Base-by-base conservation (phyloP, 2,113 vertebrate genomes). In the Grantiella picta region DNA sequence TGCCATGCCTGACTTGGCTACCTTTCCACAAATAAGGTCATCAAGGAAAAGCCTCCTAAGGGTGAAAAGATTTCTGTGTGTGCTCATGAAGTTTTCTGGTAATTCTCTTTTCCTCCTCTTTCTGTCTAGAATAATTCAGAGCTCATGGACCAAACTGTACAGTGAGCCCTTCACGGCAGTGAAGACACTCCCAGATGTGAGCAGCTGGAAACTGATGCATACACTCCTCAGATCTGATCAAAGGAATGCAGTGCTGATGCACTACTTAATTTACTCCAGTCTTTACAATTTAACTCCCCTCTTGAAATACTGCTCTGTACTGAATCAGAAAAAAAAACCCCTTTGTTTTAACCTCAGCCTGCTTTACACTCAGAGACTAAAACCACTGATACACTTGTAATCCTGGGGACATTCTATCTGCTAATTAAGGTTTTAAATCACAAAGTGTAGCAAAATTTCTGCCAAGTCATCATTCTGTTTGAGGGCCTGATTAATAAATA, bases 101-200 rank as follows among this genome's bases (percentile, higher is more conserved):
- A 53, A 81, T 90, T 73, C 38, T 90, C 13, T 92, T 89, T 66
- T 63, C 15, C 63, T 81, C 82, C 70, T 94, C 35, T 94, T 96
- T 95, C 89, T 91, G 54, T 70, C 65, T 71, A 97, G 97, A 92
- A 69, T 70, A 91, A 94, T 64, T 93, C 82, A 94, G 95, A 97
- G 92, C 96, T 95, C 50, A 31, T 68, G 95, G 93, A 76, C 73
- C 57, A 60, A 44, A 92, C 54, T 64, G 65, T 89, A 89, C 89
- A 72, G 78, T 49, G 49, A 92, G 61, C 75, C 76, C 65, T 76
- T 83, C 63, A 61, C 8, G 36, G 86, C 82, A 49, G 50, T 60
- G 79, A 94, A 76, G 71, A 90, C 81, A 36, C 33, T 81, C 94
- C 90, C 8, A 53, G 93, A 90, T 70, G 80, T 82, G 90, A 90